Percentiles rank a stretch among this genome's conserved stretches.
phyloP scores from a whole-genome alignment of 2,888 invertebrate species.

The Euphydryas editha region DNA sequence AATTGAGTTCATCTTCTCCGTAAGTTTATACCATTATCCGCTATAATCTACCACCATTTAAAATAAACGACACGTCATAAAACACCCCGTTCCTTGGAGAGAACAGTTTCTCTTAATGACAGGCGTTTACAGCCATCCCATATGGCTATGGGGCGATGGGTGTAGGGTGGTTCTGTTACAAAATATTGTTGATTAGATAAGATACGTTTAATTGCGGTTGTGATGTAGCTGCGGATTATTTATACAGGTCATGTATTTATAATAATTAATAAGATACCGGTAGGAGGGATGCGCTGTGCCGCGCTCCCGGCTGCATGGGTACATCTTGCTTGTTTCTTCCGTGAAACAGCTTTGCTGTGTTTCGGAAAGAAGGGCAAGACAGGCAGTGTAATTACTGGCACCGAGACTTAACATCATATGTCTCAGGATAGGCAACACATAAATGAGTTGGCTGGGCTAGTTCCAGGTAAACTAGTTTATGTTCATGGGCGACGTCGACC shows the following conservation, averaged over 20 bases:
- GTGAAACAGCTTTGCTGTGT: no score
- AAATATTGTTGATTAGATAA: conserved; percentile 45
- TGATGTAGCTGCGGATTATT: background rate
- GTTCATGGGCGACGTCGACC: no score
- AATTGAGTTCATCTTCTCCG: background rate
- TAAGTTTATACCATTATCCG: conserved; percentile 45
- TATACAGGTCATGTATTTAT: background rate
- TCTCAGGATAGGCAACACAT: no score
- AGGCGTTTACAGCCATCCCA: conserved; percentile 66
- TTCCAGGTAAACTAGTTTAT: no score
- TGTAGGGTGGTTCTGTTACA: conserved; percentile 35
- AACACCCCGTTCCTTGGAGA: conserved; percentile 61
- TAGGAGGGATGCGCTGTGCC: no score
- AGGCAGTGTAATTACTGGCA: no score
- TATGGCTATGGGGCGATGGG: conserved; percentile 60
- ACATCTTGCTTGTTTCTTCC: no score
- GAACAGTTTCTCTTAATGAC: conserved; percentile 57
- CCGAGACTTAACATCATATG: no score
- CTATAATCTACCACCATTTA: conserved; percentile 67
- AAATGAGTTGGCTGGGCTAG: no score
- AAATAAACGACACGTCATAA: conserved; percentile 70
- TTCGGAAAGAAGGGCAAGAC: no score
- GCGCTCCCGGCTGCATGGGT: no score
- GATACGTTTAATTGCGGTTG: conserved; percentile 44
- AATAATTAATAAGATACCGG: background rate